Base-by-base conservation (phyloP, 1,140 invertebrate species). In the Drosophila repletoides region DNA sequence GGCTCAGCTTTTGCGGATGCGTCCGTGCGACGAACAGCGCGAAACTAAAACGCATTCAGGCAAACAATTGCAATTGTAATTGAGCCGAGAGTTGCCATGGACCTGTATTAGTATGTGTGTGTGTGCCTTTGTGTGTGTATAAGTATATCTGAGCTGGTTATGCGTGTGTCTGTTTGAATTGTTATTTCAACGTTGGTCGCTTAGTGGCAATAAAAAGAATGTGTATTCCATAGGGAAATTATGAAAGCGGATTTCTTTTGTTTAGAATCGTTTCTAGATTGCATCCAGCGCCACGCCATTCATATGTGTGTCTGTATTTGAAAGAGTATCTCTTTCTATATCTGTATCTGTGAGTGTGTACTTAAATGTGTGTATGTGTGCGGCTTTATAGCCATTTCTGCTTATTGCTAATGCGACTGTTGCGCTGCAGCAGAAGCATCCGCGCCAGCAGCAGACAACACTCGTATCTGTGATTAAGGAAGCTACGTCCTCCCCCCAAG, bases 11-110 rank as follows among this genome's bases (percentile, higher is more conserved):
- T 83, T 64, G 77, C 48, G 69, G 46, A 72, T 34, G 67, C 60
- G 76, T 60, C 56, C 33, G 56, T 64, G 76, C 41, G 46, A 48
- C 21, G 51, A 60, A 59, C 79, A 74, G 77, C 60, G 74, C 70
- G 55, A 84, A 72, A 72, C 65, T 75, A 68, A 86, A 86, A 86
- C 81, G 80, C 80, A 86, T 86, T 86, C 80, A 86, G 80, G 76
- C 80, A 80, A 86, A 86, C 80, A 86, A 86, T 86, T 86, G 80
- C 80, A 86, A 86, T 86, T 86, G 80, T 86, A 86, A 86, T 86
- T 86, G 80, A 86, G 80, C 80, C 75, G 80, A 72, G 75, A 80
- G 80, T 84, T 63, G 71, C 56, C 58, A 43, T 65, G 53, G 46
- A 38, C 24, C 34, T 70, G 58, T 70, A 65, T 71, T 45, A 60